Percentiles rank a stretch among this genome's conserved stretches.
Evolutionary conservation across 2,888 invertebrate species (phyloP).

Genomic region (Proisotoma minuta): DNA sequence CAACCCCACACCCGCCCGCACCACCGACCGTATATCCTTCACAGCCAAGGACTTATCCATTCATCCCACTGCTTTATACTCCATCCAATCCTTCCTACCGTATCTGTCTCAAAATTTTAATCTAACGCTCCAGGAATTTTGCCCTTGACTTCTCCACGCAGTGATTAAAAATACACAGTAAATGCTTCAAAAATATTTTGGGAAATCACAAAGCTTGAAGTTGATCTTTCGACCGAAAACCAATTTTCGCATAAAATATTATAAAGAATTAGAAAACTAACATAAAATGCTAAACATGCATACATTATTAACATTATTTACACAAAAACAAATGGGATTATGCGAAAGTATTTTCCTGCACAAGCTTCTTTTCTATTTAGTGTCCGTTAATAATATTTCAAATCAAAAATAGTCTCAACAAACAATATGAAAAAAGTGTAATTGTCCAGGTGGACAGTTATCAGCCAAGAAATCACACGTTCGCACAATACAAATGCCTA

Average conservation of each 20-base stretch:
- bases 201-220: not conserved
- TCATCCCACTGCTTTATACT: not conserved
- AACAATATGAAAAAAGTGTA: not conserved
- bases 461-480: not conserved
- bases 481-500: conserved; percentile 1
- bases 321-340: too few species aligned
- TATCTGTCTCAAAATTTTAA: not conserved
- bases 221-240: not conserved
- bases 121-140: conserved; percentile 2
- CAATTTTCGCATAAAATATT: not conserved
- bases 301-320: not conserved
- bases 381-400: not conserved
- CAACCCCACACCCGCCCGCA: conserved; percentile 12
- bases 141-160: not conserved
- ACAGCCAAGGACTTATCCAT: conserved; percentile 14
- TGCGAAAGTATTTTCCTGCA: too few species aligned
- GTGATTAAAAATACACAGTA: not conserved
- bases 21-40: conserved; percentile 17
- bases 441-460: conserved; percentile 1
- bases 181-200: not conserved
- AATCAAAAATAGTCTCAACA: not conserved
- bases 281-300: not conserved
- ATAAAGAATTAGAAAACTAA: not conserved
- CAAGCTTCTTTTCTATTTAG: not conserved
- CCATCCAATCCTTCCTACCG: not conserved